Evolutionary conservation across 1,140 invertebrate species (phyloP), one percentile per base, ranked within the genome.

Genomic region (Littorina saxatilis): DNA sequence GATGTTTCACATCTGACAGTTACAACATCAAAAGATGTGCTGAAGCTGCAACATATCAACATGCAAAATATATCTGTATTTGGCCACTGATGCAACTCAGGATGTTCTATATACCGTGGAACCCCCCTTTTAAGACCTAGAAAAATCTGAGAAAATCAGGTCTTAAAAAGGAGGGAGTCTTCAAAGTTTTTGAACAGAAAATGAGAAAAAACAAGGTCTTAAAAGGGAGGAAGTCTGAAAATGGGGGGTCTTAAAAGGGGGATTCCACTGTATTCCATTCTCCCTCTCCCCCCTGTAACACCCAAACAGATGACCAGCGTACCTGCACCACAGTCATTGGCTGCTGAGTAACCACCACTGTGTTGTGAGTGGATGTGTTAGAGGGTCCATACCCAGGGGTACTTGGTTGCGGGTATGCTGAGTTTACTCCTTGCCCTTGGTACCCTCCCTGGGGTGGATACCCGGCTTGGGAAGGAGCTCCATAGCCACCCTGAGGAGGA

Each of bases 321-420:
- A 72, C 68, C 68, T 72, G 87, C 20, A 87, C 86, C 11, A 87
- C 70, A 5, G 84, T 75, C 11, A 87, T 58, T 15, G 87, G 35
- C 0, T 86, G 87, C 55, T 86, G 87, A 1, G 83, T 75, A 7
- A 88, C 82, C 5, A 89, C 85, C 5, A 88, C 87, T 23, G 85
- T 86, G 27, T 86, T 82, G 43, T 9, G 20, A 23, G 37, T 9
- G n/a, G 29, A 37, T 70, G 50, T 68, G 40, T 35, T 50, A 17
- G 37, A n/a, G n/a, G 68, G 13, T 15, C n/a, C 37, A n/a, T 50
- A 40, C 23, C 78, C 78, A 1, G 63, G 68, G 40, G 74, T 40
- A n/a, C 40, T 32, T 7, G 47, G 27, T 75, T 40, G 80, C 27
- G 35, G 73, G 52, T 79, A 55, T 20, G 73, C 63, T 15, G 43